These are phyloP conservation scores for Lathronympha strigana DNA, from an alignment of 2,888 invertebrate genomes.

Conservation along the genomic window DNA sequence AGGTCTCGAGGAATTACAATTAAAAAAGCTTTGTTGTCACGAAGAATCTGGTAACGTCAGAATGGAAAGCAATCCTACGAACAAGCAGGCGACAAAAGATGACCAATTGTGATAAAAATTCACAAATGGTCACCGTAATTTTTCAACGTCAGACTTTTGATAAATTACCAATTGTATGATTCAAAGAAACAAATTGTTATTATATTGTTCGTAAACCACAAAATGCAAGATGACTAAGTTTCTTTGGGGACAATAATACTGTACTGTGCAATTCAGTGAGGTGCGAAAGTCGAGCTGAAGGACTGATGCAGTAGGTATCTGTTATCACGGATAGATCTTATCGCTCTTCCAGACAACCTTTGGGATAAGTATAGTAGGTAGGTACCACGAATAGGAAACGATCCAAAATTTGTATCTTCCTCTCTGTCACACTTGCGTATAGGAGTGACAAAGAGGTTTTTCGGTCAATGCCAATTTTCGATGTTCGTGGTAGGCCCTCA, in stretches of 20 bases:
- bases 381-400: no score
- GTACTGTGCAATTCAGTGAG: neutral
- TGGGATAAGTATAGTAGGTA: no score
- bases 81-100: neutral
- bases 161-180: neutral
- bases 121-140: neutral
- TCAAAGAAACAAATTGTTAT: slow-evolving; percentile 7
- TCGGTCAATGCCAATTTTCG: no score
- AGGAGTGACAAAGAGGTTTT: no score
- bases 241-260: neutral
- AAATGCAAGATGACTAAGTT: slow-evolving; percentile 4
- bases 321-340: no score
- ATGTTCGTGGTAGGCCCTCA: no score
- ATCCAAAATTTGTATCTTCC: no score
- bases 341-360: no score
- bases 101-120: neutral
- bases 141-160: neutral
- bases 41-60: neutral
- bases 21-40: no score
- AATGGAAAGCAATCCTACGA: neutral
- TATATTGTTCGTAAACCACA: slow-evolving; percentile 1
- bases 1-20: no score
- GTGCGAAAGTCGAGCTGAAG: neutral
- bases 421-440: no score
- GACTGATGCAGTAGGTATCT: no score